Percentiles rank a stretch among this genome's conserved stretches.
Conservation (phyloP, 2,797 vertebrate genomes). For the Hipposideros larvatus region DNA sequence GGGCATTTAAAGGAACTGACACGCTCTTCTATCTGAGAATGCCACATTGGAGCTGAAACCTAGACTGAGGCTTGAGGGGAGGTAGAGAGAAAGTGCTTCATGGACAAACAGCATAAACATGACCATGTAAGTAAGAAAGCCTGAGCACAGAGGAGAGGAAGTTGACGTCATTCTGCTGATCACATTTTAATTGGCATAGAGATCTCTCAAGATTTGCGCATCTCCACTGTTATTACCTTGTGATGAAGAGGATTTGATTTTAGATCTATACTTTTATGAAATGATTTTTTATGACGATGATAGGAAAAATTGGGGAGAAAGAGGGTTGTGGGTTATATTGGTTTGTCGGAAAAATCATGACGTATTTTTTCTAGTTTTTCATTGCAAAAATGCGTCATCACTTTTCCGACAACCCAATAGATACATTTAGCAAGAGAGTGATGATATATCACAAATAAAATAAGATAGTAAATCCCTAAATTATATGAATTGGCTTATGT, state of each 20-base stretch:
- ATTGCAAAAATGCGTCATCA: too few species aligned
- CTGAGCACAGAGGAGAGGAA: not conserved
- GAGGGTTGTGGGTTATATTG: not conserved
- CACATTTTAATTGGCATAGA: not conserved
- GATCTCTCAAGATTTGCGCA: not conserved
- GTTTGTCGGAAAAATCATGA: too few species aligned
- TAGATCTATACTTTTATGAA: not conserved
- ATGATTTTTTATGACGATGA: constrained; percentile 15
- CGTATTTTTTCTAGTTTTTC: too few species aligned
- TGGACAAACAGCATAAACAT: not conserved
- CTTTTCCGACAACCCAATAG: not conserved
- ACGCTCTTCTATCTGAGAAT: not conserved
- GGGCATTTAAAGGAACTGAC: not conserved
- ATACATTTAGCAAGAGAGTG: not conserved
- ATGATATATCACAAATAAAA: not conserved
- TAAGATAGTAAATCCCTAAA: not conserved
- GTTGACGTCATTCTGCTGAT: not conserved
- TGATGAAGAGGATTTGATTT: not conserved
- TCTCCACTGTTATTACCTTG: not conserved
- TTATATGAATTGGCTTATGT: not conserved
- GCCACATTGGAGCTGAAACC: not conserved
- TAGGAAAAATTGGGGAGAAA: not conserved
- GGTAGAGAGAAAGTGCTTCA: not conserved
- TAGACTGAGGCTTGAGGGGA: not conserved
- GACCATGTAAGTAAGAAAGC: not conserved